Conservation (phyloP, 1,140 invertebrate genomes). For the Drosophila persimilis region DNA sequence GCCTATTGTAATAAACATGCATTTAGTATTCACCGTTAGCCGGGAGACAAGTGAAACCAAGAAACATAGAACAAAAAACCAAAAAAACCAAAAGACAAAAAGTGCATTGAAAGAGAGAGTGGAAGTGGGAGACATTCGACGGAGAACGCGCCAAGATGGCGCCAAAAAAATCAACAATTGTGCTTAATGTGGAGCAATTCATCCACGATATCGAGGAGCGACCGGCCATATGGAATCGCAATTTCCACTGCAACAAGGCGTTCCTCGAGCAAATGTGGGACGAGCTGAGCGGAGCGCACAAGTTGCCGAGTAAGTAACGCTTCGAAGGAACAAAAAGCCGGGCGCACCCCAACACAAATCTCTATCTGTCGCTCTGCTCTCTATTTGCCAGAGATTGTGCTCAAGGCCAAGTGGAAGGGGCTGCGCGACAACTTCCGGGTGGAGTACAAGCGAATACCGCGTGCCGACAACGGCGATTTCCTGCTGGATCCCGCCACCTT, state of each 20-base stretch:
- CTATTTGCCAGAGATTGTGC: slow-evolving; percentile 67
- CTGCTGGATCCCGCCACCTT: slow-evolving; percentile 76
- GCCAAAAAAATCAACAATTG: slow-evolving; percentile 81
- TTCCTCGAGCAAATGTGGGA: slow-evolving; percentile 83
- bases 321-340: not conserved
- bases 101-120: slow-evolving; percentile 26
- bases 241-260: slow-evolving; percentile 82
- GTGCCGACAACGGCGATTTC: slow-evolving; percentile 77
- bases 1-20: slow-evolving; percentile 30
- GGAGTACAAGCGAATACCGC: slow-evolving; percentile 81
- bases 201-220: slow-evolving; percentile 81
- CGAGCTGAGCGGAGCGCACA: slow-evolving; percentile 74
- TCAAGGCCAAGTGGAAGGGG: slow-evolving; percentile 83
- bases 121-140: slow-evolving; percentile 7
- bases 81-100: slow-evolving; percentile 12
- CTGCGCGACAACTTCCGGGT: slow-evolving; percentile 82
- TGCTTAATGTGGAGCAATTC: slow-evolving; percentile 82
- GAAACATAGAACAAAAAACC: slow-evolving; percentile 6
- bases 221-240: slow-evolving; percentile 82
- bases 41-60: slow-evolving; percentile 34
- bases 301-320: slow-evolving; percentile 75
- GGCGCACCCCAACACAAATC: not conserved
- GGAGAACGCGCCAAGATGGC: slow-evolving; percentile 59
- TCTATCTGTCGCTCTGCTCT: slow-evolving; percentile 3
- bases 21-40: slow-evolving; percentile 53